A percentile compares a stretch with the other conserved stretches of the same genome.
Evolutionary conservation across 1,140 invertebrate genomes (phyloP).

Genomic region (Proctacanthus coquilletti): DNA sequence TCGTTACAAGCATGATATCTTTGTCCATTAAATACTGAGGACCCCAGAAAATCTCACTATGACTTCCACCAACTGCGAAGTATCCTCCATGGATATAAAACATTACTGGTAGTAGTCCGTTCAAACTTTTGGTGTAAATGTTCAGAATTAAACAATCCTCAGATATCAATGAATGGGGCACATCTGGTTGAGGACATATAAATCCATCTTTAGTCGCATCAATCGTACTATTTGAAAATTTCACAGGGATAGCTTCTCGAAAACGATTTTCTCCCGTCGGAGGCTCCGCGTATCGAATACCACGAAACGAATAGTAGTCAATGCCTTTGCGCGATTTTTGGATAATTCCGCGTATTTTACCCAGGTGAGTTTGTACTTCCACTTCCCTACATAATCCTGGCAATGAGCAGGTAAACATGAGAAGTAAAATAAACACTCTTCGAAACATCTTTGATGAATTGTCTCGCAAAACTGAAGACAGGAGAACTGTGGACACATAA

Average conservation of each 20-base stretch:
- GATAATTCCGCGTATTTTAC: slow-evolving; percentile 26
- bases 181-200: slow-evolving; percentile 30
- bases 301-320: slow-evolving; percentile 40
- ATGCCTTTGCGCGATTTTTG: slow-evolving; percentile 30
- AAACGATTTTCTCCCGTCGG: slow-evolving; percentile 45
- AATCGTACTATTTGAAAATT: slow-evolving; percentile 33
- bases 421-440: too few relatives aligned
- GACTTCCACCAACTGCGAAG: slow-evolving; percentile 39
- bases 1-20: slow-evolving; percentile 46
- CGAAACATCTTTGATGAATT: too few relatives aligned
- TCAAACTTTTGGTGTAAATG: slow-evolving; percentile 39
- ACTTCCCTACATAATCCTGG: too few relatives aligned
- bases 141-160: slow-evolving; percentile 65
- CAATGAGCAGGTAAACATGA: too few relatives aligned
- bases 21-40: slow-evolving; percentile 42
- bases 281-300: slow-evolving; percentile 50
- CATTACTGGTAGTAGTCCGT: slow-evolving; percentile 39
- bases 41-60: slow-evolving; percentile 31
- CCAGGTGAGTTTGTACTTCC: slow-evolving; percentile 34
- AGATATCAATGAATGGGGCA: too few relatives aligned
- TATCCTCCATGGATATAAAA: slow-evolving; percentile 57
- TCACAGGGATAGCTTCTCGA: slow-evolving; percentile 32
- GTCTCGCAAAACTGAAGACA: too few relatives aligned
- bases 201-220: slow-evolving; percentile 34
- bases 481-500: too few relatives aligned